Evolutionary conservation across 2,797 vertebrate species (phyloP), one percentile per base, ranked within the genome.

Genomic region (Melanotaenia boesemani): DNA sequence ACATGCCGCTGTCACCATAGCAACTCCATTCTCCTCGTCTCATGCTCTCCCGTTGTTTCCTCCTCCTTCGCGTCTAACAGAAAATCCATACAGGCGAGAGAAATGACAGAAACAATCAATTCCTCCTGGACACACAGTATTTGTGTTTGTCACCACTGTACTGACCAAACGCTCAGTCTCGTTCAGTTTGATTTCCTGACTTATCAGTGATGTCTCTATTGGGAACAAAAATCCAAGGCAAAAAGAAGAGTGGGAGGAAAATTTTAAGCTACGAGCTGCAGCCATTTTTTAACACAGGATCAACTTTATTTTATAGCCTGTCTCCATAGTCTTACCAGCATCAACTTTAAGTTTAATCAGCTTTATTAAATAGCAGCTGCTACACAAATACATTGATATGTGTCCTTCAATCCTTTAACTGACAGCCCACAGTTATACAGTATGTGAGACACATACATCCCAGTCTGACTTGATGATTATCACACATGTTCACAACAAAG

Each of bases 1-100:
- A 56, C 74, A 76, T 81, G 74, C 63, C 54, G 12, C 16, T 16
- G 80, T 89, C 28, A 11, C 86, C 77, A 88, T 90, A 76, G 86
- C 79, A 88, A 90, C 86, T 58, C 71, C 71, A 26, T 78, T 60
- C 81, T 77, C 76, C 71, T 67, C 74, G 37, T 81, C 72, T 63
- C 71, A 75, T 67, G 67, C 60, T 64, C 63, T 67, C 70, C 58
- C 6, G 73, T 44, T 9, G 57, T 63, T 68, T 74, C 73, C 30
- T 78, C 74, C 67, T 74, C 72, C 46, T 65, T 69, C 46, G 39
- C 2, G 34, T 80, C 81, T 48, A 82, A 73, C 79, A 75, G 55
- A 84, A 80, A 80, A 84, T 84, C 87, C 69, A 84, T 78, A 72
- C 0, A 10, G 22, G 13, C 56, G 54, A 67, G 72, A 57, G 37